A percentile compares a stretch with the other conserved stretches of the same genome.
phyloP scores from a whole-genome alignment of 2,113 vertebrate genomes.

The Aleadryas rufinucha region DNA sequence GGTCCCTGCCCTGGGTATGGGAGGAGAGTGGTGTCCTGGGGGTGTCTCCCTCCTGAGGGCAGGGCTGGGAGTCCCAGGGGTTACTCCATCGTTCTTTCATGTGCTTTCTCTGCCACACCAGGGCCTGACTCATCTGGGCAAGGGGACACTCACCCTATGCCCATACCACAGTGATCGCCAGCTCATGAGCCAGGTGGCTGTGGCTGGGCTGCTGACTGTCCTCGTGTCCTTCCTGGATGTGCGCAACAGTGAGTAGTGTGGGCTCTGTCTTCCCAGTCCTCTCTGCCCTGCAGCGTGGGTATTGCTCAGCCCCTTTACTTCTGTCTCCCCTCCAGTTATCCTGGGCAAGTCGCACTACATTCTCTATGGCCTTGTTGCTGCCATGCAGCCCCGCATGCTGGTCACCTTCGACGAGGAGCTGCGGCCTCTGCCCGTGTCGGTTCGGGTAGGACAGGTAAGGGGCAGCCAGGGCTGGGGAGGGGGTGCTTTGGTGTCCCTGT shows the following conservation, averaged over 20 bases:
- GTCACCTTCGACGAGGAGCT: constrained; percentile 97
- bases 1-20: neutral
- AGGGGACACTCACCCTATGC: constrained; percentile 96
- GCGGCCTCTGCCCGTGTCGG: constrained; percentile 90
- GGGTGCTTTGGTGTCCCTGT: accelerated
- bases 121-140: constrained; percentile 97
- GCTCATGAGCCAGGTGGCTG: constrained; percentile 98
- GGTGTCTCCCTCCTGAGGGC: accelerated
- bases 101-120: constrained; percentile 32
- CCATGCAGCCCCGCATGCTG: constrained; percentile 98
- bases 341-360: constrained; percentile 97
- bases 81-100: accelerated
- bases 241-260: constrained; percentile 89
- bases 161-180: constrained; percentile 98
- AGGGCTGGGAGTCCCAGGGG: neutral
- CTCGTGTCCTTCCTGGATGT: constrained; percentile 97
- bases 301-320: neutral
- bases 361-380: constrained; percentile 93
- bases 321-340: constrained; percentile 77
- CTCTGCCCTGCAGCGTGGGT: accelerated
- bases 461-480: neutral
- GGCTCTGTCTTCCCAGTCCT: neutral
- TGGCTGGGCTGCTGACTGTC: constrained; percentile 92
- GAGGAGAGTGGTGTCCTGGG: neutral
- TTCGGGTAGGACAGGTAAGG: constrained; percentile 94